These are phyloP conservation scores for Tretioscincus oriximinensis DNA, from an alignment of 2,113 vertebrate genomes.

Conservation along the genomic window DNA sequence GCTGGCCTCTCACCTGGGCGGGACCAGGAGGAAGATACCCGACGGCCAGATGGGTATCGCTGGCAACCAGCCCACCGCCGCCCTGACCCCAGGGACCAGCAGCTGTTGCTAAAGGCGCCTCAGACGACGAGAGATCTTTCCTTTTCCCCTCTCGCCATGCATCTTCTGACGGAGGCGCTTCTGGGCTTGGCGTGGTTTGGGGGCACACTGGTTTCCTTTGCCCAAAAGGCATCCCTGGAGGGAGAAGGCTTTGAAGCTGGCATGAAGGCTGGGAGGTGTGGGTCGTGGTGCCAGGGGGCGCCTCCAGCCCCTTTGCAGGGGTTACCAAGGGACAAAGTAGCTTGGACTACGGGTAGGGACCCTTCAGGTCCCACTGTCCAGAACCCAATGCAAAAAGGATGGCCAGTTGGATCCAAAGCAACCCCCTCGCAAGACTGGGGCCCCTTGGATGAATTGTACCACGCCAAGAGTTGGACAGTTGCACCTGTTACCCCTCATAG, in stretches of 20 bases:
- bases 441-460: background rate
- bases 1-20: background rate
- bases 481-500: background rate
- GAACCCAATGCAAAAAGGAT: background rate
- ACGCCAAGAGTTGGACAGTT: background rate
- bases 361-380: background rate
- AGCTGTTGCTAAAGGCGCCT: slow-evolving; percentile 40
- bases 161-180: slow-evolving; percentile 27
- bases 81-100: slow-evolving; percentile 40
- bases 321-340: background rate
- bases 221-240: slow-evolving; percentile 4
- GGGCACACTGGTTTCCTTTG: slow-evolving; percentile 43
- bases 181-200: slow-evolving; percentile 50
- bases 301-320: background rate
- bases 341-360: background rate
- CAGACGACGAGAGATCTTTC: background rate
- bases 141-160: slow-evolving; percentile 51
- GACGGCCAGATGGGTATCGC: slow-evolving; percentile 50
- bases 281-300: background rate
- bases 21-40: background rate
- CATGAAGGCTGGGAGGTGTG: background rate
- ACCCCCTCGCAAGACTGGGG: background rate
- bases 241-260: background rate
- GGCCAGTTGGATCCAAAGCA: background rate
- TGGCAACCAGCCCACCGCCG: slow-evolving; percentile 28